Evolutionary conservation across 2,113 vertebrate species (phyloP).

Genomic region (Atrichornis clamosus): DNA sequence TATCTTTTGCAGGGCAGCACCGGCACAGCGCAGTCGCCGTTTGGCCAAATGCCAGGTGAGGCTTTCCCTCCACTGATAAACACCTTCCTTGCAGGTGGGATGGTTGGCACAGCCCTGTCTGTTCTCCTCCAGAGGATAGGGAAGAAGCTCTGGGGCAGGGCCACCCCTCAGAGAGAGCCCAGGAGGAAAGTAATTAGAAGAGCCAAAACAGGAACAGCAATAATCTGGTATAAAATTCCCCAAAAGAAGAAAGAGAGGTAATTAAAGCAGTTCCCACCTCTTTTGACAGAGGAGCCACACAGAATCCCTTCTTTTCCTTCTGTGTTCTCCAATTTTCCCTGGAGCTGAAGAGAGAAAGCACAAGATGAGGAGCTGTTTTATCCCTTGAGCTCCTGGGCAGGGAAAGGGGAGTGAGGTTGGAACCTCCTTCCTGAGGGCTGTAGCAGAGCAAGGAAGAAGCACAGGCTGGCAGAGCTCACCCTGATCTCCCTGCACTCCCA

Average conservation of each 20-base stretch:
- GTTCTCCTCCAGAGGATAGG: background rate
- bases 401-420: background rate
- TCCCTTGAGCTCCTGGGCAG: background rate
- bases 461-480: background rate
- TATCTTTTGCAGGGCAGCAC: slow-evolving; percentile 75
- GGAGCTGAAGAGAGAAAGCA: background rate
- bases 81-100: background rate
- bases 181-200: background rate
- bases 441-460: background rate
- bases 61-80: background rate
- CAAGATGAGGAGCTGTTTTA: background rate
- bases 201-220: background rate
- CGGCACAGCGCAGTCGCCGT: slow-evolving; percentile 66
- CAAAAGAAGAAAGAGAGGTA: background rate
- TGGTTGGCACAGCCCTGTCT: background rate
- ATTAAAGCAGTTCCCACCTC: background rate
- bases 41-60: slow-evolving; percentile 86
- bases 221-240: background rate
- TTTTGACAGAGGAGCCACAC: background rate
- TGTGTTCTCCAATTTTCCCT: background rate
- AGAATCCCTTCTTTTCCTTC: background rate
- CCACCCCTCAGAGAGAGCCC: background rate
- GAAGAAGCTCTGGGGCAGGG: background rate
- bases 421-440: background rate
- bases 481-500: fast-evolving